Base-by-base conservation (phyloP, 2,888 invertebrate genomes). In the Nephrocerus scutellatus region DNA sequence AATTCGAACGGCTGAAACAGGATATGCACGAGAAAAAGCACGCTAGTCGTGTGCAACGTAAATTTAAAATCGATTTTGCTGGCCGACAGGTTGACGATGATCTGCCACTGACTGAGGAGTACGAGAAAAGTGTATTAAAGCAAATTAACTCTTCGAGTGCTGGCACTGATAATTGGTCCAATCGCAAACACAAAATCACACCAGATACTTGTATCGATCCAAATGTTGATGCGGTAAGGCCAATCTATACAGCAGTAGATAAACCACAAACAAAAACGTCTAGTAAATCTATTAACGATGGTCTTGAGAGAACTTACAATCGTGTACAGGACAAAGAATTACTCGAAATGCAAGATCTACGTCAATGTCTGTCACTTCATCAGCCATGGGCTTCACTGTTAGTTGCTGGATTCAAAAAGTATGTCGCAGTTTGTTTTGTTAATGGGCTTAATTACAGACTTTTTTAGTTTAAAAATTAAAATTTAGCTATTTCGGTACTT, bases 331-430 rank as follows among this genome's bases (percentile, higher is more conserved):
- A 91, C 59, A 73, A 76, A 28, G 80, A 82, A 60, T 68, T 85
- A 35, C 76, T 83, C 55, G 84, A 86, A 72, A 86, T 91, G 80
- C 75, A 78, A 29, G 92, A 92, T 66, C 74, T 82, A 51, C 92
- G 93, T 2, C 73, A 80, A 52, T 96, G 95, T 62, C 70, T 97
- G 10, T 91, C 90, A 53, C 82, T 97, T 84, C 92, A 92, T 68
- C 96, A 97, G 61, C 96, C 96, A 0, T 95, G 88, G 80, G 96
- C 96, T 0, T 89, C 91, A 1, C 72, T 96, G 21, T 74, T 97
- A 1, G 79, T 93, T 1, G 77, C 81, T n/a, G 96, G 95, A 35
- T 90, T 96, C 50, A 96, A 96, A 72, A 75, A 77, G 91, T 87
- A 57, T 40, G 36, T 18, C 22, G 8, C 5, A 29, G 28, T 15